Percentiles rank a stretch among this genome's conserved stretches.
Conservation (phyloP, 2,888 invertebrate genomes). For the Drosophila algonquin region DNA sequence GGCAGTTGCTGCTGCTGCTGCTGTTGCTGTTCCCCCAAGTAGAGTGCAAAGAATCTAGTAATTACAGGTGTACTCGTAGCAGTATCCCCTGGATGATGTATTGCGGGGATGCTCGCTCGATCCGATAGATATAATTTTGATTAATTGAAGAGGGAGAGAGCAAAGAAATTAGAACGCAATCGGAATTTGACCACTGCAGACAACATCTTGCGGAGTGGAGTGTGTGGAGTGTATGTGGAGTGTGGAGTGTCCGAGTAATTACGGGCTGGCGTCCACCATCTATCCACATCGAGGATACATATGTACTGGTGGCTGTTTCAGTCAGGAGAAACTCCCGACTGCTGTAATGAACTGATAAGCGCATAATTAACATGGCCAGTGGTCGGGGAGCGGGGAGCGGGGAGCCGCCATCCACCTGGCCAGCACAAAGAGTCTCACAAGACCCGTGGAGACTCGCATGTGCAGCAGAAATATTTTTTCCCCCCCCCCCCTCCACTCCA, state of each 20-base stretch:
- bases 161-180: slow-evolving; percentile 40
- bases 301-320: neutral
- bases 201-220: slow-evolving; percentile 2
- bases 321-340: slow-evolving; percentile 36
- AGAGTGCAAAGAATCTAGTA: slow-evolving; percentile 43
- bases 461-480: slow-evolving; percentile 45
- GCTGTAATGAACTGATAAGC: slow-evolving; percentile 75
- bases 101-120: slow-evolving; percentile 20
- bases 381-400: neutral
- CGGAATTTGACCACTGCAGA: slow-evolving; percentile 27
- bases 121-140: slow-evolving; percentile 62
- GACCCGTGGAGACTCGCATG: slow-evolving; percentile 13
- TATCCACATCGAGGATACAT: neutral
- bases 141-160: slow-evolving; percentile 56
- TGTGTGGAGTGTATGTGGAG: slow-evolving; percentile 2
- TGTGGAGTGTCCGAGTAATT: slow-evolving; percentile 27
- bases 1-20: slow-evolving; percentile 11
- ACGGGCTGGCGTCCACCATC: slow-evolving; percentile 4
- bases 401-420: slow-evolving; percentile 27
- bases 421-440: slow-evolving; percentile 17
- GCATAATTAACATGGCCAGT: slow-evolving; percentile 65
- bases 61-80: slow-evolving; percentile 44
- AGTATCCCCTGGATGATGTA: slow-evolving; percentile 4
- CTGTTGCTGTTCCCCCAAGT: neutral
- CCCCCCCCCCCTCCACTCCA: neutral